Conservation (phyloP, 2,113 vertebrate species). For the Ciconia boyciana region DNA sequence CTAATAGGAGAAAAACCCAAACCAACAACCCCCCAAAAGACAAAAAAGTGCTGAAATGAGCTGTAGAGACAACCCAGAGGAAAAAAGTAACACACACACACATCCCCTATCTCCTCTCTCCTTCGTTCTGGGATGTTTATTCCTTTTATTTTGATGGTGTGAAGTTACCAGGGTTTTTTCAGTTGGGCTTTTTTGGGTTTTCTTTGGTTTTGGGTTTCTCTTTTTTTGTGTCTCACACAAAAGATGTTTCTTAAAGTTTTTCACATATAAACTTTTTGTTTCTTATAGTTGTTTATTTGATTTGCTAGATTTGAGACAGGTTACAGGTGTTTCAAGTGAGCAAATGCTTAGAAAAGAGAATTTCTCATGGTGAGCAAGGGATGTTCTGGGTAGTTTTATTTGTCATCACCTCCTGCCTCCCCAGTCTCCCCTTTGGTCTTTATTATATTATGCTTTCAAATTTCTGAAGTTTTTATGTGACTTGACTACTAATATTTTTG, state of each 20-base stretch:
- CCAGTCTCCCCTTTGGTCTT: neutral
- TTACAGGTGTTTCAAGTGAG: neutral
- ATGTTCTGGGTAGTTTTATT: neutral
- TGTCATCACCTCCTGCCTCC: neutral
- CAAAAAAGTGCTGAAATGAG: neutral
- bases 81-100: neutral
- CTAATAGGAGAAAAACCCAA: neutral
- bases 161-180: neutral
- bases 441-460: neutral
- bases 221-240: neutral
- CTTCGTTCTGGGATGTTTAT: neutral
- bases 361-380: neutral
- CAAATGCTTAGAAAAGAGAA: neutral
- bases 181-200: neutral
- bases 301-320: neutral
- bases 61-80: neutral
- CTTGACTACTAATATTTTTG: neutral
- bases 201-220: fast-evolving
- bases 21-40: neutral
- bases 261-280: neutral
- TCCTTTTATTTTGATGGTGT: neutral
- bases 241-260: neutral
- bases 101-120: neutral
- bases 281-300: neutral
- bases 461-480: neutral